Percentiles rank a stretch among this genome's conserved stretches.
phyloP scores from a whole-genome alignment of 2,888 invertebrate species.

The Nemoura dubitans region DNA sequence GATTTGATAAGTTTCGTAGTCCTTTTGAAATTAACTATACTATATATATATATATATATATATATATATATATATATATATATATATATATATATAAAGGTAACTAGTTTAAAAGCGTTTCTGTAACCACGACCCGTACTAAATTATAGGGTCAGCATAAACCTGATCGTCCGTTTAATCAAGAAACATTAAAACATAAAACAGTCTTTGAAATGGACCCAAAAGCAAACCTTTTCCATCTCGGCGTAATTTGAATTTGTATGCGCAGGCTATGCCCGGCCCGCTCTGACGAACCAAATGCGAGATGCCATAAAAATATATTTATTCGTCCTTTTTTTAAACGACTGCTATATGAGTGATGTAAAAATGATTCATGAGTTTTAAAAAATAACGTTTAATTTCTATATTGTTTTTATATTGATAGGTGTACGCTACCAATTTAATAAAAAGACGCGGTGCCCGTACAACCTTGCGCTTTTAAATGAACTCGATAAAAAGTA shows the following conservation, averaged over 20 bases:
- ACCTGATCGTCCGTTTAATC: conserved; percentile 37
- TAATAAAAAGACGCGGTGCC: not conserved
- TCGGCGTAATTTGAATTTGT: conserved; percentile 42
- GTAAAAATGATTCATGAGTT: conserved; percentile 44
- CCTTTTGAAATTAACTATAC: conserved; percentile 36
- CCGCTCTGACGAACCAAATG: not conserved
- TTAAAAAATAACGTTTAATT: conserved; percentile 36
- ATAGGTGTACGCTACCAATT: conserved; percentile 9
- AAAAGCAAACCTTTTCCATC: conserved; percentile 29
- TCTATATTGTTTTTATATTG: conserved; percentile 44
- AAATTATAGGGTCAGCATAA: conserved; percentile 46
- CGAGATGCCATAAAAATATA: conserved; percentile 43
- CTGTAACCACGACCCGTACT: conserved; percentile 41
- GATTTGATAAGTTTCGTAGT: conserved; percentile 44
- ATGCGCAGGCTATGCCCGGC: conserved; percentile 18
- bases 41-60: too few species aligned
- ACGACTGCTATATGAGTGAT: conserved; percentile 43
- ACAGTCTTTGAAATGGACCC: conserved; percentile 36
- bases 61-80: too few species aligned
- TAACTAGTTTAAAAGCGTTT: conserved; percentile 36
- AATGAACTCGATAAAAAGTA: not conserved
- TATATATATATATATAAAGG: too few species aligned
- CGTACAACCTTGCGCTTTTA: not conserved
- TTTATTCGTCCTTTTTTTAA: conserved; percentile 39
- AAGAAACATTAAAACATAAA: conserved; percentile 41